Percentiles rank a stretch among this genome's conserved stretches.
phyloP scores from a whole-genome alignment of 2,797 vertebrate species.

The Gallinago solitaria region DNA sequence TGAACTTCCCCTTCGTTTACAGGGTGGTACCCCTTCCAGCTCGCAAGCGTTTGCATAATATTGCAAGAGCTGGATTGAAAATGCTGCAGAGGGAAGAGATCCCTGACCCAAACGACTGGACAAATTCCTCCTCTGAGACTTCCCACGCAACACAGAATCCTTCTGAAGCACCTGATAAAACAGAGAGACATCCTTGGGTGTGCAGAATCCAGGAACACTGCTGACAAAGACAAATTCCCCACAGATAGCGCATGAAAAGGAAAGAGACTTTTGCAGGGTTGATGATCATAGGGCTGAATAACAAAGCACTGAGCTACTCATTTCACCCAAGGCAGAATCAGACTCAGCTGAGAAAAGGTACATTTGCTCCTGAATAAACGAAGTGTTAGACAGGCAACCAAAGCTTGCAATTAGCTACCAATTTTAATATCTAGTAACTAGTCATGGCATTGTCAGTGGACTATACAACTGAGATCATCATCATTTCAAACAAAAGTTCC shows the following conservation, averaged over 20 bases:
- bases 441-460: background rate
- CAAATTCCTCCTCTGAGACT: conserved; percentile 12
- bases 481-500: background rate
- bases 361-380: background rate
- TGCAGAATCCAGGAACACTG: background rate
- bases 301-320: background rate
- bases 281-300: background rate
- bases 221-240: conserved; percentile 22
- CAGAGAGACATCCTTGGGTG: background rate
- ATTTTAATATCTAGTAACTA: background rate
- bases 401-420: background rate
- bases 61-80: background rate
- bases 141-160: background rate
- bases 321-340: background rate
- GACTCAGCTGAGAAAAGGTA: background rate
- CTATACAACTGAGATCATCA: background rate
- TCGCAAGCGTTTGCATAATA: background rate
- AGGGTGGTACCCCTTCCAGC: background rate
- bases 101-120: background rate
- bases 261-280: background rate
- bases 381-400: background rate
- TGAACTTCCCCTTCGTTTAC: background rate
- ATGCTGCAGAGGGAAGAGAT: background rate
- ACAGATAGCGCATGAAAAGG: background rate
- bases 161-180: conserved; percentile 14